These are phyloP conservation scores for Thalpophila matura DNA, from an alignment of 2,888 invertebrate species.

Conservation along the genomic window DNA sequence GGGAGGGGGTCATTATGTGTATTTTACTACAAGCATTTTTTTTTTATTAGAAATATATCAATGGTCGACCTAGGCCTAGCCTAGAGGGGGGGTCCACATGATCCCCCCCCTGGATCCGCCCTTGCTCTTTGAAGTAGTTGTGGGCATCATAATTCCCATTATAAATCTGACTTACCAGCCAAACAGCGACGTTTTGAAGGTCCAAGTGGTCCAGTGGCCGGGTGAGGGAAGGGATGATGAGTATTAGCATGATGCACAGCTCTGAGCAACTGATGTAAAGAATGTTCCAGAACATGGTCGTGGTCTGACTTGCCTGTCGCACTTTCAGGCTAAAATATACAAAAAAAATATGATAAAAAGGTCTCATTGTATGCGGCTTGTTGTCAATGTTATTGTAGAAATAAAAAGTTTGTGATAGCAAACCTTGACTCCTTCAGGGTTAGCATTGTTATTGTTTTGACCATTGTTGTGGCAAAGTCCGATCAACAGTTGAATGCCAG, in stretches of 20 bases:
- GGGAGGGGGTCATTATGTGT: too few relatives aligned
- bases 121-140: too few relatives aligned
- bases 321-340: conserved; percentile 73
- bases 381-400: conserved; percentile 27
- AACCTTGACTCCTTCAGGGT: conserved; percentile 83
- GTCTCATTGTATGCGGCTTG: background rate
- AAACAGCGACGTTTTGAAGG: conserved; percentile 97
- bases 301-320: conserved; percentile 93
- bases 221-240: conserved; percentile 98
- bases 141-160: background rate
- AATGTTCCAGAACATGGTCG: conserved; percentile 99
- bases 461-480: conserved; percentile 96
- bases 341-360: background rate
- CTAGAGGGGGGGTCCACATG: too few relatives aligned
- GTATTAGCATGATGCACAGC: conserved; percentile 98
- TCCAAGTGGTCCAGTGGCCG: conserved; percentile 97
- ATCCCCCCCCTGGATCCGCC: too few relatives aligned
- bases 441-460: conserved; percentile 79
- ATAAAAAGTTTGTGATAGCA: conserved; percentile 3
- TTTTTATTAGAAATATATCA: too few relatives aligned
- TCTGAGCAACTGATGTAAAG: conserved; percentile 97
- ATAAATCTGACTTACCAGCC: conserved; percentile 91
- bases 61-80: too few relatives aligned
- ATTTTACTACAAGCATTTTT: too few relatives aligned
- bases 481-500: conserved; percentile 97